Evolutionary conservation across 2,888 invertebrate genomes (phyloP).

Genomic region (Eledone cirrhosa): DNA sequence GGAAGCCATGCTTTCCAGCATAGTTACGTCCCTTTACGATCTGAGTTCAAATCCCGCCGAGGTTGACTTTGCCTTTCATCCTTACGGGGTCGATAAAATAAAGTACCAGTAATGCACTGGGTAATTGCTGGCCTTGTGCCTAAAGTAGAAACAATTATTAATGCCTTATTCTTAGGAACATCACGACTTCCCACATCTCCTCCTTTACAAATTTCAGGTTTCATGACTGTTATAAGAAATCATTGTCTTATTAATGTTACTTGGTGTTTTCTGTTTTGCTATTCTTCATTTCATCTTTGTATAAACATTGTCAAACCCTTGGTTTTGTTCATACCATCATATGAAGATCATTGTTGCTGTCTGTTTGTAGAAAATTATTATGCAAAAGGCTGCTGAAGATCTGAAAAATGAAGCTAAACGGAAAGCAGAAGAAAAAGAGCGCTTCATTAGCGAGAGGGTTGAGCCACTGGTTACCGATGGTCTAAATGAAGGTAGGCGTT

Average conservation of each 20-base stretch:
- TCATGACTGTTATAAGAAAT: not conserved
- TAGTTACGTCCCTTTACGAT: too few relatives aligned
- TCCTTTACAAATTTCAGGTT: too few relatives aligned
- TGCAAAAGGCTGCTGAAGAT: constrained; percentile 99
- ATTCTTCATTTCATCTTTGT: not conserved
- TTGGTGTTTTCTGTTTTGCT: constrained; percentile 11
- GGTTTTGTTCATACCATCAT: not conserved
- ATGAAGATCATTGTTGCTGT: constrained; percentile 4
- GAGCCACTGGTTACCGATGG: constrained; percentile 58
- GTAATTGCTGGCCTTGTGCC: too few relatives aligned
- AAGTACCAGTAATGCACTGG: too few relatives aligned
- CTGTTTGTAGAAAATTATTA: constrained; percentile 86
- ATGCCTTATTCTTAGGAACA: too few relatives aligned
- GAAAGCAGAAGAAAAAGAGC: constrained; percentile 86
- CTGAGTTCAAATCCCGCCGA: too few relatives aligned
- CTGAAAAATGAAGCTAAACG: constrained; percentile 99
- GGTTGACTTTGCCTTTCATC: too few relatives aligned
- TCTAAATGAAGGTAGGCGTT: constrained; percentile 57
- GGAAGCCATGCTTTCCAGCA: too few relatives aligned
- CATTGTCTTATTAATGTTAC: constrained; percentile 18
- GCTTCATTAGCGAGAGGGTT: constrained; percentile 61
- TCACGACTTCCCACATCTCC: too few relatives aligned
- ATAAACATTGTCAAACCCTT: not conserved
- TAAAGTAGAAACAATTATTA: too few relatives aligned
- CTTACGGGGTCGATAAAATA: too few relatives aligned